Conservation (phyloP, 2,888 invertebrate species). For the Drosophila fulvimacula region DNA sequence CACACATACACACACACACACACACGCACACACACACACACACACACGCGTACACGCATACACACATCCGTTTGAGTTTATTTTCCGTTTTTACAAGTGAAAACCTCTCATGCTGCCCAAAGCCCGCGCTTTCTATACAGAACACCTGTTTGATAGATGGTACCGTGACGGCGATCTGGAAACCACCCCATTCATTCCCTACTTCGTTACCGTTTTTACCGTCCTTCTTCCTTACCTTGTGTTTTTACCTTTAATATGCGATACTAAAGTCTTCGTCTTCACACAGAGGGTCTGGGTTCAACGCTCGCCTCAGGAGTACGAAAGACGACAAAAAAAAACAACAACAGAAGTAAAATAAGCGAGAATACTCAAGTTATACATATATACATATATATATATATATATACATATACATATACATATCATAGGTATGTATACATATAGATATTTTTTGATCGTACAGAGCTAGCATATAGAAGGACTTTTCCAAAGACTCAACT, state of each 20-base stretch:
- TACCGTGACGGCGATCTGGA: conserved; percentile 55
- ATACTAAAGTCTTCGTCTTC: conserved; percentile 18
- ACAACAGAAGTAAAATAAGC: neutral
- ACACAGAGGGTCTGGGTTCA: conserved; percentile 41
- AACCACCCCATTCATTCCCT: conserved; percentile 56
- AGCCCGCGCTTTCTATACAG: conserved; percentile 52
- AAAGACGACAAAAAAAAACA: conserved; percentile 1
- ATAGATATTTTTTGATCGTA: too few relatives aligned
- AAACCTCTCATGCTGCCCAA: conserved; percentile 40
- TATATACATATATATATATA: neutral
- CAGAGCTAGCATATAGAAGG: too few relatives aligned
- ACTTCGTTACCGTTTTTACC: conserved; percentile 17
- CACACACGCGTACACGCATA: neutral
- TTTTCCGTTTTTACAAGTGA: conserved; percentile 38
- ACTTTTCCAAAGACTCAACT: too few relatives aligned
- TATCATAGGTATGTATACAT: neutral
- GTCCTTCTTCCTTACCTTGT: conserved; percentile 15
- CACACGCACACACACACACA: neutral
- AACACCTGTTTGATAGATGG: conserved; percentile 67
- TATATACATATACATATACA: neutral
- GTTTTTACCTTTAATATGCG: conserved; percentile 18
- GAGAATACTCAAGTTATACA: neutral
- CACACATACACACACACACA: neutral
- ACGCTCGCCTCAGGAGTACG: conserved; percentile 39
- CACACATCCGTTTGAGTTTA: conserved; percentile 13